Conservation (phyloP, 1,140 invertebrate genomes). For the Drosophila aff. region DNA sequence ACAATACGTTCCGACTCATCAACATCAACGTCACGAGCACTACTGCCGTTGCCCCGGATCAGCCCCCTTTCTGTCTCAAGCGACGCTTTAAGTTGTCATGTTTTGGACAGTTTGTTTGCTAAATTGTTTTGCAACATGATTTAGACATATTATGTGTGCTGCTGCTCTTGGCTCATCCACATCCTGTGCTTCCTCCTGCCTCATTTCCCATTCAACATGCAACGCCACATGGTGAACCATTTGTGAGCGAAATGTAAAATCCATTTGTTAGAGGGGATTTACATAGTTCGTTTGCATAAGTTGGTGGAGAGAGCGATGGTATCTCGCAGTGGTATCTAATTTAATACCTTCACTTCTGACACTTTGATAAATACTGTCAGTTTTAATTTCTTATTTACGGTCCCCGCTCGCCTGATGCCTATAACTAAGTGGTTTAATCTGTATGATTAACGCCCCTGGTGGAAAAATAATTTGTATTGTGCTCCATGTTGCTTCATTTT, state of each 20-base stretch:
- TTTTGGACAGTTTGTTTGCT: conserved; percentile 82
- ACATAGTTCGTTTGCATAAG: conserved; percentile 16
- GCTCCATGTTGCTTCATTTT: not conserved
- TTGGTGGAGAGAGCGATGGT: not conserved
- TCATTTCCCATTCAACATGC: conserved; percentile 33
- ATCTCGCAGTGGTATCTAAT: conserved; percentile 13
- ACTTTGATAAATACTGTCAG: conserved; percentile 22
- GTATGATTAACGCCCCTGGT: conserved; percentile 7
- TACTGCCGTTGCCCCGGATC: not conserved
- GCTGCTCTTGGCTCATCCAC: conserved; percentile 1
- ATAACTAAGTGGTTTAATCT: conserved; percentile 16
- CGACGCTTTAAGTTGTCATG: conserved; percentile 78
- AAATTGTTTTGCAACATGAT: conserved; percentile 83
- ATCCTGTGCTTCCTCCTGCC: conserved; percentile 8
- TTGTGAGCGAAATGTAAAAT: conserved; percentile 40
- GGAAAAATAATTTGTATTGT: conserved; percentile 6
- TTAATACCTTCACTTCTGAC: conserved; percentile 27
- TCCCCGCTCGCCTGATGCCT: not conserved
- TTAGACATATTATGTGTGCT: conserved; percentile 51
- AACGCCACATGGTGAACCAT: conserved; percentile 36
- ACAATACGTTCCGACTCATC: conserved; percentile 74
- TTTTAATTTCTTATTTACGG: conserved; percentile 17
- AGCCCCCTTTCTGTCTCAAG: conserved; percentile 36
- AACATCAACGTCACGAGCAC: conserved; percentile 73
- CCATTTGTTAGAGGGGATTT: conserved; percentile 27